Percentiles rank a stretch among this genome's conserved stretches.
Evolutionary conservation across 1,140 invertebrate genomes (phyloP).

Genomic region (Drosophila kikkawai): DNA sequence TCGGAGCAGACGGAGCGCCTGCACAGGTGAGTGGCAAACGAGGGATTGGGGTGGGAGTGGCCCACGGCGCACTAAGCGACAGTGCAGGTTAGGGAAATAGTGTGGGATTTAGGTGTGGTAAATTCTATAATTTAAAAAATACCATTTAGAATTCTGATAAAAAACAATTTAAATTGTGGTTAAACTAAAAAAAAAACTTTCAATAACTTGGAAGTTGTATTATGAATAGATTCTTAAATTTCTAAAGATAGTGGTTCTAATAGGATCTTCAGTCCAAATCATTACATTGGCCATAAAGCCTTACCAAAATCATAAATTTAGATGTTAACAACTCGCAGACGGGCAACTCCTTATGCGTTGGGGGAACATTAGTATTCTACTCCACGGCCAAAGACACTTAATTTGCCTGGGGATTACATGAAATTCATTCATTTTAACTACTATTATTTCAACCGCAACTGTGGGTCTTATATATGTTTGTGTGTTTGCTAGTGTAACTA

Average conservation of each 20-base stretch:
- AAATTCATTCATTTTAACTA: constrained; percentile 8
- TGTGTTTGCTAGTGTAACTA: constrained; percentile 63
- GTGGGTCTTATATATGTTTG: constrained; percentile 8
- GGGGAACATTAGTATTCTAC: constrained; percentile 17
- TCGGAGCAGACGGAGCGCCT: constrained; percentile 96
- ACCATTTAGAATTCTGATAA: no score
- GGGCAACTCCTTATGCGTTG: background rate
- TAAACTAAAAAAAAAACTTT: no score
- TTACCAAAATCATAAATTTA: constrained; percentile 20
- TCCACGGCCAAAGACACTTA: background rate
- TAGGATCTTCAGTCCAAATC: background rate
- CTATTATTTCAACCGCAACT: constrained; percentile 28
- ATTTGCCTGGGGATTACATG: constrained; percentile 5
- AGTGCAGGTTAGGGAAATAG: constrained; percentile 1
- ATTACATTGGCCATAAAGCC: constrained; percentile 11
- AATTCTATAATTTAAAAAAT: no score
- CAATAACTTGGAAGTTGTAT: no score
- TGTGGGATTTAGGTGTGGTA: background rate
- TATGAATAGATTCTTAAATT: no score
- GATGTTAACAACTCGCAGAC: constrained; percentile 5
- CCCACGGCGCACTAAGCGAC: background rate
- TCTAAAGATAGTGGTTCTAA: no score
- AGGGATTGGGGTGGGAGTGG: background rate
- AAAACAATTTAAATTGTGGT: no score
- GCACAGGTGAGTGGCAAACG: constrained; percentile 89